These are phyloP conservation scores for Torymus aiolomorphi DNA, from an alignment of 2,888 invertebrate genomes.

Conservation along the genomic window DNA sequence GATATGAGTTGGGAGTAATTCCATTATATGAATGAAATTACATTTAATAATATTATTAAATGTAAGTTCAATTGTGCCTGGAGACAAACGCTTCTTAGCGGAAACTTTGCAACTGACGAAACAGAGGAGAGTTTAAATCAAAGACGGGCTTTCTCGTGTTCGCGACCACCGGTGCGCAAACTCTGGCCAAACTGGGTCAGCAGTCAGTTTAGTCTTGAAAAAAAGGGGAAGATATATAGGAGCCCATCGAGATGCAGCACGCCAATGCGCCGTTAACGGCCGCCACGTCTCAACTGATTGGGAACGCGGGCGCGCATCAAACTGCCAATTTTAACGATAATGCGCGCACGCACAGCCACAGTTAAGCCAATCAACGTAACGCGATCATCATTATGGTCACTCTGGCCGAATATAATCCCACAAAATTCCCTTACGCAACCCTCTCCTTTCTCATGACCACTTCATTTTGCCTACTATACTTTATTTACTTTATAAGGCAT, in stretches of 20 bases:
- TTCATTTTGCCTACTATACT: no score
- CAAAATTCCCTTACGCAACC: no score
- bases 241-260: not conserved
- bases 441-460: no score
- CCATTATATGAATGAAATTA: slow-evolving; percentile 11
- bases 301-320: not conserved
- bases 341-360: not conserved
- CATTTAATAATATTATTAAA: no score
- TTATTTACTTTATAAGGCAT: no score
- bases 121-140: slow-evolving; percentile 36
- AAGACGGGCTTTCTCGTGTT: not conserved
- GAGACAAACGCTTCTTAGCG: slow-evolving; percentile 25
- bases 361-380: slow-evolving; percentile 56
- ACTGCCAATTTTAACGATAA: slow-evolving; percentile 27
- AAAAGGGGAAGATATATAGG: not conserved
- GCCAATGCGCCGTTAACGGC: no score
- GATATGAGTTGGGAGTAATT: not conserved
- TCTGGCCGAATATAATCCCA: no score
- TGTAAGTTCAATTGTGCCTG: slow-evolving; percentile 22
- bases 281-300: slow-evolving; percentile 15
- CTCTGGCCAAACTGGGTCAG: slow-evolving; percentile 37
- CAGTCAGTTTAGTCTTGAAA: slow-evolving; percentile 9
- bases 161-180: not conserved
- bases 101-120: slow-evolving; percentile 41
- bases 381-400: slow-evolving; percentile 36